phyloP scores from a whole-genome alignment of 2,888 invertebrate genomes.

The Branchipolynoe longqiensis region DNA sequence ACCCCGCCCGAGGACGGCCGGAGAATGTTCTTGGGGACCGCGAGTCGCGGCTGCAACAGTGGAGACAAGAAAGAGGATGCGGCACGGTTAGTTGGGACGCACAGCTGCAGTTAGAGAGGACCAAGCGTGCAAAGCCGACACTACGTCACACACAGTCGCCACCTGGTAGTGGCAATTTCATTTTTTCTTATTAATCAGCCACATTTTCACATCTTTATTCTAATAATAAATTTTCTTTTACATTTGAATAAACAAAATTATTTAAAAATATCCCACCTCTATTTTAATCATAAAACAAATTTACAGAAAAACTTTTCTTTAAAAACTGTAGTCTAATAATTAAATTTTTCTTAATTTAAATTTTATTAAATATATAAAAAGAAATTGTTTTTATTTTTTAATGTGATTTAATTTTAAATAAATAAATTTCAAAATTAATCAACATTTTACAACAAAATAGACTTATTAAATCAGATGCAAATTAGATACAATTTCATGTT shows the following conservation, averaged over 20 bases:
- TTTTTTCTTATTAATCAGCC: too few relatives aligned
- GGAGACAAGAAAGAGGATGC: conserved; percentile 33
- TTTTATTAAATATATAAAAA: not conserved
- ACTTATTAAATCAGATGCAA: too few relatives aligned
- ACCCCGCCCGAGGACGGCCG: conserved; percentile 2
- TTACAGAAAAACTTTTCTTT: not conserved
- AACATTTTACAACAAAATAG: too few relatives aligned
- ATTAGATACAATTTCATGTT: too few relatives aligned
- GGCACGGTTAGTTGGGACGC: conserved; percentile 12
- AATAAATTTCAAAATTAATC: too few relatives aligned
- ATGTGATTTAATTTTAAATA: too few relatives aligned
- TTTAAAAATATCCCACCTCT: too few relatives aligned
- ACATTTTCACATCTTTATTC: too few relatives aligned
- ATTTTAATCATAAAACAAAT: not conserved
- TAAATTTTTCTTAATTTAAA: not conserved
- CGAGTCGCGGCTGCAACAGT: conserved; percentile 28
- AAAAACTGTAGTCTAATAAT: not conserved
- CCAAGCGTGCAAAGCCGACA: not conserved
- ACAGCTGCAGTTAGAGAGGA: not conserved
- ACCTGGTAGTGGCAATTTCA: not conserved
- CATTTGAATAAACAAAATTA: too few relatives aligned
- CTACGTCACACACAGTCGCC: not conserved
- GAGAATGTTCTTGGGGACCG: conserved; percentile 37
- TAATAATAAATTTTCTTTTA: not conserved
- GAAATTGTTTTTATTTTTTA: too few relatives aligned